Conservation (phyloP, 2,888 invertebrate genomes). For the Cyrtodaria siliqua region DNA sequence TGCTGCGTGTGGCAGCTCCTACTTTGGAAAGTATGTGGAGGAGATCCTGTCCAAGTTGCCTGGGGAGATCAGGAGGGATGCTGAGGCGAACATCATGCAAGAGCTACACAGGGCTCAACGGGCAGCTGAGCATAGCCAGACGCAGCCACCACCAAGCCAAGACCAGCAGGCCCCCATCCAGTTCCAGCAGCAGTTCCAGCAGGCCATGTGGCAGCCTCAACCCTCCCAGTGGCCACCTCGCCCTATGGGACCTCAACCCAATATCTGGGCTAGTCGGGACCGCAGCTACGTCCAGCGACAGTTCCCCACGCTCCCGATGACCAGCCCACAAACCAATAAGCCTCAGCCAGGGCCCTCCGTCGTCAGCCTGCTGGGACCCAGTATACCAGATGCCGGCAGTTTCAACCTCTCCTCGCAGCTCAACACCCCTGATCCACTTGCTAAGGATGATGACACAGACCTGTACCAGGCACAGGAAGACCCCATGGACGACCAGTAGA, state of each 20-base stretch:
- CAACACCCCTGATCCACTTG: background rate
- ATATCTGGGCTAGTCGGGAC: constrained; percentile 33
- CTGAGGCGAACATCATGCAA: constrained; percentile 23
- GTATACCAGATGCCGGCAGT: background rate
- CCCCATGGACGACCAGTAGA: constrained; percentile 8
- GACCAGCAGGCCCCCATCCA: constrained; percentile 17
- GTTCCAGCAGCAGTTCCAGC: constrained; percentile 12
- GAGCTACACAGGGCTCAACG: constrained; percentile 33
- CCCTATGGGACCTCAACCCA: constrained; percentile 20
- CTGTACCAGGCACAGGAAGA: constrained; percentile 17
- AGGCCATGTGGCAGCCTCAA: constrained; percentile 28
- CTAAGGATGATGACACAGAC: constrained; percentile 20
- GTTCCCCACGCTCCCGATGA: constrained; percentile 19
- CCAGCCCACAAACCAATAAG: constrained; percentile 15
- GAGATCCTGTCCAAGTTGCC: constrained; percentile 30
- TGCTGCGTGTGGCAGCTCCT: constrained; percentile 17
- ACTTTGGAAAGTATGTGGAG: constrained; percentile 23
- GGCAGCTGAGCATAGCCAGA: constrained; percentile 20
- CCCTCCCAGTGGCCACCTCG: constrained; percentile 23
- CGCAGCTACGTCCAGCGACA: constrained; percentile 31
- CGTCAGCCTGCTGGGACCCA: constrained; percentile 6
- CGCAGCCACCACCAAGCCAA: constrained; percentile 18
- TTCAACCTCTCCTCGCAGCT: no score
- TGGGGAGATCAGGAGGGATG: constrained; percentile 29
- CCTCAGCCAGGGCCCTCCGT: constrained; percentile 1